phyloP scores from a whole-genome alignment of 2,888 invertebrate species.

The Artemia sinica region DNA sequence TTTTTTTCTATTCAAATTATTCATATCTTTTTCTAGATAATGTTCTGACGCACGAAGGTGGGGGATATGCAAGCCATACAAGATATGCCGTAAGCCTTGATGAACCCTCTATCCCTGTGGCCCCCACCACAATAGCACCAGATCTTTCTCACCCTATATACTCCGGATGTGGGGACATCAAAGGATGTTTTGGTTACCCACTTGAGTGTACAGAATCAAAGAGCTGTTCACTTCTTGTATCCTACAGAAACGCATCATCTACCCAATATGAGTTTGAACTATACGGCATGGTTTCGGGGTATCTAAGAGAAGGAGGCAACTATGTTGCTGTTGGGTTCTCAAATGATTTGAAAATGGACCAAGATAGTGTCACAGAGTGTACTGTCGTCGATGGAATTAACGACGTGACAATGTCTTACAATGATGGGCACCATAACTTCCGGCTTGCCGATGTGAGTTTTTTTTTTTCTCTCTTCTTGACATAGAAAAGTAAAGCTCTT shows the following conservation, averaged over 20 bases:
- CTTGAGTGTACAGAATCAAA: background rate
- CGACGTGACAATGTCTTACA: background rate
- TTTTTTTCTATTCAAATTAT: no score
- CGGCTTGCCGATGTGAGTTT: constrained; percentile 1
- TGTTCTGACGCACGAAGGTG: constrained; percentile 2
- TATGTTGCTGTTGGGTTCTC: constrained; percentile 17
- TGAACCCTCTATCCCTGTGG: background rate
- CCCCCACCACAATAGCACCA: background rate
- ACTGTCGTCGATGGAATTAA: background rate
- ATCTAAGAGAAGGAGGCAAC: background rate
- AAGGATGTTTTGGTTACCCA: constrained; percentile 15
- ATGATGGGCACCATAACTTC: constrained; percentile 3
- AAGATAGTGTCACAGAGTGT: constrained; percentile 6
- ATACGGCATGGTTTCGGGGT: background rate
- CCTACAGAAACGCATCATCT: background rate
- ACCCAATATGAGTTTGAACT: constrained; percentile 4
- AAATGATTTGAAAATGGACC: constrained; percentile 14
- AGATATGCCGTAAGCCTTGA: background rate
- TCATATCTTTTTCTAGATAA: background rate
- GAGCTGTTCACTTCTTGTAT: background rate
- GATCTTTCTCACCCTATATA: background rate
- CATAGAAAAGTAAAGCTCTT: no score
- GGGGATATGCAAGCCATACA: constrained; percentile 8
- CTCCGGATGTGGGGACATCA: constrained; percentile 12
- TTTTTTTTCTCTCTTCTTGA: no score